Evolutionary conservation across 2,888 invertebrate genomes (phyloP).

Genomic region (Erebia palarica): DNA sequence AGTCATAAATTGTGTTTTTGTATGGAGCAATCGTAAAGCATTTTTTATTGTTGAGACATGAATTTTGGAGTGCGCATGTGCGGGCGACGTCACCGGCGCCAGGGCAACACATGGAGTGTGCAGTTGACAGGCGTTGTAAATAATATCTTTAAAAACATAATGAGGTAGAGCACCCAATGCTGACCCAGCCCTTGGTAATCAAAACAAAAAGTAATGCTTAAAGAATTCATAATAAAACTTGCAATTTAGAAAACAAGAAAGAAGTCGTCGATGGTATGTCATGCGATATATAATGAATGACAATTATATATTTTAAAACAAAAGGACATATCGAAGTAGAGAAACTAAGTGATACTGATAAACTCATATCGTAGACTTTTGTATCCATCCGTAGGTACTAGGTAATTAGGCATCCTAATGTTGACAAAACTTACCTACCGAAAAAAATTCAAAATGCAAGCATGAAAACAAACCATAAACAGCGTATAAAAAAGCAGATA

Average conservation of each 20-base stretch:
- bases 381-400: too few species aligned
- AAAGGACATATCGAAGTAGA: too few species aligned
- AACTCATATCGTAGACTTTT: too few species aligned
- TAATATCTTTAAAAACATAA: constrained; percentile 36
- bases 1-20: constrained; percentile 34
- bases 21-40: constrained; percentile 39
- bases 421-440: too few species aligned
- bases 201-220: constrained; percentile 4
- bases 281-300: too few species aligned
- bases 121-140: constrained; percentile 43
- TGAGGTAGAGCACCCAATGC: constrained; percentile 16
- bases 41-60: constrained; percentile 43
- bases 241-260: constrained; percentile 1
- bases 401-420: too few species aligned
- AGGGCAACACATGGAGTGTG: constrained; percentile 58
- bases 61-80: constrained; percentile 48
- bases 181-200: constrained; percentile 24
- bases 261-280: background rate
- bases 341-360: too few species aligned
- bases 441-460: background rate
- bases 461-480: background rate
- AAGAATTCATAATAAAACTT: background rate
- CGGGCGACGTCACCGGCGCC: constrained; percentile 55
- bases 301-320: too few species aligned
- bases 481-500: too few species aligned